Conservation (phyloP, 1,140 invertebrate genomes). For the Atta colombica region DNA sequence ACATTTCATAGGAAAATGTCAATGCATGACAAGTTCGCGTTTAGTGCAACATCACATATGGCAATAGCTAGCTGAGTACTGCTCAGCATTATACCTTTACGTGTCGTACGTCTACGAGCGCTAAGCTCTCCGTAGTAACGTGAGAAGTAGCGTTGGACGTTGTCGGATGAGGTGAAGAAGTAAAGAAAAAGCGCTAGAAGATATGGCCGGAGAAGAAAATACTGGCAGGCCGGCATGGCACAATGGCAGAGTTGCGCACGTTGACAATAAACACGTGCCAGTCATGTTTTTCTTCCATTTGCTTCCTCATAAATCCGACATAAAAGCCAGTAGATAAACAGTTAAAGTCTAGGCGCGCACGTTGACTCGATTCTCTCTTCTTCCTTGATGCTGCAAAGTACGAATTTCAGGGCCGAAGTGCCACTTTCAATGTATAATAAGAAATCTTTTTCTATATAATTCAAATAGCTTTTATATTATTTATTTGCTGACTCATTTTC, state of each 20-base stretch:
- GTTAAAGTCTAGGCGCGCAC: constrained; percentile 55
- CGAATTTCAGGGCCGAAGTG: constrained; percentile 23
- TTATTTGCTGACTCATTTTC: background rate
- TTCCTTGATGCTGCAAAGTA: background rate
- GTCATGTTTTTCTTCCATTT: constrained; percentile 85
- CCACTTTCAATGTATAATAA: constrained; percentile 14
- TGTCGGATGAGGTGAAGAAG: constrained; percentile 20
- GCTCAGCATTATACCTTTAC: constrained; percentile 69
- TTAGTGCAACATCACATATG: constrained; percentile 67
- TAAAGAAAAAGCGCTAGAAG: constrained; percentile 50
- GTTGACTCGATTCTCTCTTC: constrained; percentile 12
- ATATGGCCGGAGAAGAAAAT: constrained; percentile 65
- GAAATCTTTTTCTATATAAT: background rate
- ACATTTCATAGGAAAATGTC: constrained; percentile 26
- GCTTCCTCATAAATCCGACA: constrained; percentile 84
- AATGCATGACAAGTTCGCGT: constrained; percentile 58
- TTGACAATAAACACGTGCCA: constrained; percentile 84
- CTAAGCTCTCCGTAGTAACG: constrained; percentile 53
- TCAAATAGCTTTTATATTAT: background rate
- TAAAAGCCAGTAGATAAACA: constrained; percentile 75
- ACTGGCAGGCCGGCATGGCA: constrained; percentile 14
- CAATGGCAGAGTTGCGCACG: constrained; percentile 71
- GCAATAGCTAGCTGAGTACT: constrained; percentile 59
- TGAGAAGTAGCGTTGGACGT: constrained; percentile 64
- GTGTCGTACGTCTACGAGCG: constrained; percentile 71